Conservation (phyloP, 2,888 invertebrate species). For the Isotomurus palustris region DNA sequence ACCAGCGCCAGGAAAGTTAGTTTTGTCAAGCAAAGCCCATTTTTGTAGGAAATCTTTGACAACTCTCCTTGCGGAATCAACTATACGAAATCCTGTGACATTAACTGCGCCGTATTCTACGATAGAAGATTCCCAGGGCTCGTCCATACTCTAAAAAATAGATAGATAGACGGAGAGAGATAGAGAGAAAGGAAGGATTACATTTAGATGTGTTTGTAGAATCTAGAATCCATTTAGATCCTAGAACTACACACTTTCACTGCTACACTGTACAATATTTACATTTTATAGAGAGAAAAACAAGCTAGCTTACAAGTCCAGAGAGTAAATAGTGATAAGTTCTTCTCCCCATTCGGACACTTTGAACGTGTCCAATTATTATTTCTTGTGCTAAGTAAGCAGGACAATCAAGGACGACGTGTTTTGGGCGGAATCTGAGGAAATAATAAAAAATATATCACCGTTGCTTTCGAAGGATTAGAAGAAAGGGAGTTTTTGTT, state of each 20-base stretch:
- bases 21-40: conserved; percentile 76
- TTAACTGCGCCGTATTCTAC: conserved; percentile 96
- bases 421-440: conserved; percentile 75
- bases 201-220: no score
- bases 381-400: conserved; percentile 86
- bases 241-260: no score
- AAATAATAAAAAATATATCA: no score
- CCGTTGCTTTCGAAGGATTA: no score
- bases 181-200: no score
- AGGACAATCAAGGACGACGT: conserved; percentile 84
- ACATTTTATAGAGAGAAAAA: no score
- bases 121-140: conserved; percentile 90
- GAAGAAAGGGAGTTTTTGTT: neutral
- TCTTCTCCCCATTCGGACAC: conserved; percentile 77
- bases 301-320: conserved; percentile 67
- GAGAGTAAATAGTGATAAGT: conserved; percentile 90
- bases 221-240: no score
- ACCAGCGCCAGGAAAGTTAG: conserved; percentile 67
- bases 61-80: conserved; percentile 74
- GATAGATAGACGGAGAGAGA: neutral
- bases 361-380: conserved; percentile 81
- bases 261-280: no score
- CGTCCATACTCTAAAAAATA: conserved; percentile 79
- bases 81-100: conserved; percentile 94
- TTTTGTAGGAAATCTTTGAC: conserved; percentile 83